These are phyloP conservation scores for Isotomurus palustris DNA, from an alignment of 2,888 invertebrate genomes.

Conservation along the genomic window DNA sequence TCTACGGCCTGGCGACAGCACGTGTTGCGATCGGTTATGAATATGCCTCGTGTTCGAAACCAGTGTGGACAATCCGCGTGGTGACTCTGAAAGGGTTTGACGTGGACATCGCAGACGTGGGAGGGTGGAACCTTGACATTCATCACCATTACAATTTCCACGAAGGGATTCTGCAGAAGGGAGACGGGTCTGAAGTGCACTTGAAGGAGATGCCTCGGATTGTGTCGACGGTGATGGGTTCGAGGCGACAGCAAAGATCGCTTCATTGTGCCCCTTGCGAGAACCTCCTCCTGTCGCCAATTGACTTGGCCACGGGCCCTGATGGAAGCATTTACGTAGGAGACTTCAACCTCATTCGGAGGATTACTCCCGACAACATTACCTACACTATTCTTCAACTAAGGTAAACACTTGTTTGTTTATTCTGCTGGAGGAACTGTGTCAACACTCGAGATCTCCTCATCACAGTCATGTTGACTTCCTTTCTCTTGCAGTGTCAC, in stretches of 20 bases:
- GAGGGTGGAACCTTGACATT: slow-evolving; percentile 95
- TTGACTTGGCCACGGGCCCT: slow-evolving; percentile 87
- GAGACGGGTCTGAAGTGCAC: slow-evolving; percentile 87
- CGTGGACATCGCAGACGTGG: slow-evolving; percentile 92
- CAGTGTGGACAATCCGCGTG: slow-evolving; percentile 94
- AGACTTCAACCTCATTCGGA: slow-evolving; percentile 89
- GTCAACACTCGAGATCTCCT: slow-evolving; percentile 2
- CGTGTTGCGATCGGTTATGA: slow-evolving; percentile 87
- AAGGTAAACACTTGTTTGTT: slow-evolving; percentile 56
- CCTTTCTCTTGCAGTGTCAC: slow-evolving; percentile 66
- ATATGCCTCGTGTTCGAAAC: slow-evolving; percentile 76
- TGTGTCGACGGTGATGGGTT: slow-evolving; percentile 81
- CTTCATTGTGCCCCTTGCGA: slow-evolving; percentile 82
- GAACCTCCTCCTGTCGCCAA: slow-evolving; percentile 82
- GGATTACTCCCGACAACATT: slow-evolving; percentile 82
- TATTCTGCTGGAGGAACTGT: neutral
- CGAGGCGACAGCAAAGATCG: slow-evolving; percentile 75
- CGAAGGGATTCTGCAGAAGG: slow-evolving; percentile 95
- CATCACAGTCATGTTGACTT: too few species aligned
- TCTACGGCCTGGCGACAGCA: slow-evolving; percentile 81
- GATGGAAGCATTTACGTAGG: slow-evolving; percentile 97
- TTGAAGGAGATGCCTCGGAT: slow-evolving; percentile 87
- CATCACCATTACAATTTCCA: slow-evolving; percentile 99
- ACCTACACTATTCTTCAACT: slow-evolving; percentile 84
- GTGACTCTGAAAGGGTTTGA: slow-evolving; percentile 92